phyloP scores from a whole-genome alignment of 2,888 invertebrate species.

The Caenorhabditis angaria region DNA sequence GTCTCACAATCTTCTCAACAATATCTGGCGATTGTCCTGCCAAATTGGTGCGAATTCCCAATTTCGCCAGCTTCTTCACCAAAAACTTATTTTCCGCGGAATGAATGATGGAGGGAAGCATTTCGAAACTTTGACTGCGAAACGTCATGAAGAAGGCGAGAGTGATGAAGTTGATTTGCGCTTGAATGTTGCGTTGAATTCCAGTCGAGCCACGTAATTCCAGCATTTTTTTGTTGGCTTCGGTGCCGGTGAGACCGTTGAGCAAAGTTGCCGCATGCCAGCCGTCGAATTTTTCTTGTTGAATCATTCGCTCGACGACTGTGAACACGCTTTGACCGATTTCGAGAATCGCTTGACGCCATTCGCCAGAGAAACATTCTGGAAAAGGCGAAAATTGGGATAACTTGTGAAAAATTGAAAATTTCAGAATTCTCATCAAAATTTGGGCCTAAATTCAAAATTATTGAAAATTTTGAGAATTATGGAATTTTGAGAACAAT shows the following conservation, averaged over 20 bases:
- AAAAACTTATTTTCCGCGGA: conserved; percentile 30
- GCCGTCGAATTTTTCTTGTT: conserved; percentile 35
- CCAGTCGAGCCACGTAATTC: conserved; percentile 17
- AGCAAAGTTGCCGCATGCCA: conserved; percentile 42
- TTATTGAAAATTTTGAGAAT: no score
- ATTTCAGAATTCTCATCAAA: no score
- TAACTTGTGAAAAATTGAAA: no score
- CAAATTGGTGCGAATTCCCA: conserved; percentile 22
- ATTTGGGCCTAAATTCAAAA: no score
- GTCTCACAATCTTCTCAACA: conserved; percentile 26
- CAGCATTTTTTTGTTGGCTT: conserved; percentile 1
- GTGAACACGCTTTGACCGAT: conserved; percentile 17
- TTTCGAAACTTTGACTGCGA: conserved; percentile 11
- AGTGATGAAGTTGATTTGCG: conserved; percentile 41
- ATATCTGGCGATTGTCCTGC: conserved; percentile 10
- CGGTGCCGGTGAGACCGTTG: conserved; percentile 16
- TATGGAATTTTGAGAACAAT: no score
- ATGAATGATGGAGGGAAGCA: conserved; percentile 10
- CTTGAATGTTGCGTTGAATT: conserved; percentile 28
- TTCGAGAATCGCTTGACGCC: conserved; percentile 15
- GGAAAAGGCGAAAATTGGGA: background rate
- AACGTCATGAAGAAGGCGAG: conserved; percentile 35
- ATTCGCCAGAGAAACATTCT: conserved; percentile 31
- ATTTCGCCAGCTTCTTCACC: conserved; percentile 28
- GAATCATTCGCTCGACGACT: conserved; percentile 38